Percentiles rank a stretch among this genome's conserved stretches.
Conservation (phyloP, 2,797 vertebrate species). For the Fringilla coelebs region DNA sequence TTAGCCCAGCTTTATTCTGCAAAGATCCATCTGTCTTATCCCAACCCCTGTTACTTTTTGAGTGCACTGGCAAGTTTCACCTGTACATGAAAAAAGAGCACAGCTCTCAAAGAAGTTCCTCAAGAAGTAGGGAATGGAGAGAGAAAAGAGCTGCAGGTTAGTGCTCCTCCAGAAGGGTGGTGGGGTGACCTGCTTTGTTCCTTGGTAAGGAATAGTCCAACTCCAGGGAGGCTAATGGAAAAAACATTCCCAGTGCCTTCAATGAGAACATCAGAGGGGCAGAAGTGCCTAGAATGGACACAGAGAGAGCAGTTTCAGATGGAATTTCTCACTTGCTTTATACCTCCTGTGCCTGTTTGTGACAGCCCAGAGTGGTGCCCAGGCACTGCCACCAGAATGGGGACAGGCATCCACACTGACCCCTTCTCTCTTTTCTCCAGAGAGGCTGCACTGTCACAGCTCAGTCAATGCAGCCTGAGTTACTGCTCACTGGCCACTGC, state of each 20-base stretch:
- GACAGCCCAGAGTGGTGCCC: not conserved
- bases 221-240: not conserved
- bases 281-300: not conserved
- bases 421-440: not conserved
- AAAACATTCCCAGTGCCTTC: not conserved
- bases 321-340: not conserved
- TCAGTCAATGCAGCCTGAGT: not conserved
- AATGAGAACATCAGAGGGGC: accelerated
- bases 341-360: not conserved
- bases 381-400: not conserved
- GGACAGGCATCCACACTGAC: accelerated
- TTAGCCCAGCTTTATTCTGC: not conserved
- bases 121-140: not conserved
- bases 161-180: not conserved
- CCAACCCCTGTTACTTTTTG: not conserved
- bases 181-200: not conserved
- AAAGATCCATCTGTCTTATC: not conserved
- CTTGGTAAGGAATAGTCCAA: not conserved
- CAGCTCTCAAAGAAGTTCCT: not conserved
- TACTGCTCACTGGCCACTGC: not conserved
- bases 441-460: not conserved
- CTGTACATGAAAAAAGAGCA: not conserved
- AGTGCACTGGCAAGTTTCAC: not conserved
- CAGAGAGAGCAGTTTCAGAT: not conserved
- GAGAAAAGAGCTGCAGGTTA: not conserved